Conservation (phyloP, 2,888 invertebrate species). For the Leptinotarsa peninsularis region DNA sequence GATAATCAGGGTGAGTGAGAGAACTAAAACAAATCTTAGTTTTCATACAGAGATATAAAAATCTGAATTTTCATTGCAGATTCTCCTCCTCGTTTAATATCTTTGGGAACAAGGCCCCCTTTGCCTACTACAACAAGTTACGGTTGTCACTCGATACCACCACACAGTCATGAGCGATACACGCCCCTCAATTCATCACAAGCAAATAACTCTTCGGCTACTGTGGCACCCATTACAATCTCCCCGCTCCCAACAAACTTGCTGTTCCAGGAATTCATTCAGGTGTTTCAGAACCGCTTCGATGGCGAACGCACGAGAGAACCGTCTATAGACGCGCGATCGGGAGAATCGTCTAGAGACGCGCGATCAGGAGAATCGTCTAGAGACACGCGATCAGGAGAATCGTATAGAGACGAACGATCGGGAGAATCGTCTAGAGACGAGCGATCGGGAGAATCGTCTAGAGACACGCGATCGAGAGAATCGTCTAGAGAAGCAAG, state of each 20-base stretch:
- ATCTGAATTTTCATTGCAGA: background rate
- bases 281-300: constrained; percentile 26
- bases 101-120: background rate
- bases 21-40: background rate
- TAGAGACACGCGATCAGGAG: no score
- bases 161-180: background rate
- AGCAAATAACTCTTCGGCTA: no score
- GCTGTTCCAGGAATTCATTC: constrained; percentile 24
- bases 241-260: background rate
- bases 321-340: background rate
- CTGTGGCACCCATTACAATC: no score
- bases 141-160: background rate
- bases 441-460: no score
- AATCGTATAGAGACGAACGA: no score
- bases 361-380: no score
- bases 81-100: background rate
- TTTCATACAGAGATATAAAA: background rate
- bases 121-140: background rate
- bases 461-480: no score
- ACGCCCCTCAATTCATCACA: no score
- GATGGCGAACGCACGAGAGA: constrained; percentile 1
- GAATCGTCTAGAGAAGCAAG: no score
- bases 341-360: no score
- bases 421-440: no score
- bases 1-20: constrained; percentile 10